A percentile compares a stretch with the other conserved stretches of the same genome.
Evolutionary conservation across 2,797 vertebrate species (phyloP).

Genomic region (Melanotaenia nigrans): DNA sequence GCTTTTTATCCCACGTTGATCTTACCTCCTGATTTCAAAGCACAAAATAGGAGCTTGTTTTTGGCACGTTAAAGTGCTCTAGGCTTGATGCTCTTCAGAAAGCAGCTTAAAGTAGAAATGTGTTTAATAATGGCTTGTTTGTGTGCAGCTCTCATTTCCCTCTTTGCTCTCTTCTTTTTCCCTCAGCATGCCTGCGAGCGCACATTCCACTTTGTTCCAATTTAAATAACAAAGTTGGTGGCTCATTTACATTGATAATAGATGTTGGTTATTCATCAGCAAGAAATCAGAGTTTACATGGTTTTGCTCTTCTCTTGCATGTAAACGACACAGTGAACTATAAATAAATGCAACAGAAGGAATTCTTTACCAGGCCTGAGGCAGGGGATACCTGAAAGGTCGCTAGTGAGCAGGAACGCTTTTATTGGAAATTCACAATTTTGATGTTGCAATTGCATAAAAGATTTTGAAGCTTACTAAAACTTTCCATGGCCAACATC

Average conservation of each 20-base stretch:
- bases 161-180: slow-evolving; percentile 55
- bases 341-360: slow-evolving; percentile 4
- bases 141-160: slow-evolving; percentile 68
- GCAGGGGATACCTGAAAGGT: not conserved
- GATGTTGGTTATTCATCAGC: slow-evolving; percentile 69
- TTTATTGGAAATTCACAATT: not conserved
- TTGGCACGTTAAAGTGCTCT: slow-evolving; percentile 76
- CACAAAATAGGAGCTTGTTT: slow-evolving; percentile 66
- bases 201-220: slow-evolving; percentile 65
- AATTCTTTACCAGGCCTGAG: not conserved
- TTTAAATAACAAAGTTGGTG: slow-evolving; percentile 67
- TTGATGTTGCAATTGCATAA: not conserved
- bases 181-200: slow-evolving; percentile 69
- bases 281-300: slow-evolving; percentile 47
- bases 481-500: slow-evolving; percentile 8
- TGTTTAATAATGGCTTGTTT: slow-evolving; percentile 77
- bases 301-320: slow-evolving; percentile 17
- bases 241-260: slow-evolving; percentile 76
- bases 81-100: slow-evolving; percentile 74
- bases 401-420: not conserved
- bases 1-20: slow-evolving; percentile 77
- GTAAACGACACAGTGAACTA: slow-evolving; percentile 6
- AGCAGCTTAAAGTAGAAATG: slow-evolving; percentile 74
- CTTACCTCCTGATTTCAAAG: slow-evolving; percentile 78
- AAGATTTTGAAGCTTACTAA: not conserved